Conservation (phyloP, 2,797 vertebrate species). For the Megalops cyprinoides region DNA sequence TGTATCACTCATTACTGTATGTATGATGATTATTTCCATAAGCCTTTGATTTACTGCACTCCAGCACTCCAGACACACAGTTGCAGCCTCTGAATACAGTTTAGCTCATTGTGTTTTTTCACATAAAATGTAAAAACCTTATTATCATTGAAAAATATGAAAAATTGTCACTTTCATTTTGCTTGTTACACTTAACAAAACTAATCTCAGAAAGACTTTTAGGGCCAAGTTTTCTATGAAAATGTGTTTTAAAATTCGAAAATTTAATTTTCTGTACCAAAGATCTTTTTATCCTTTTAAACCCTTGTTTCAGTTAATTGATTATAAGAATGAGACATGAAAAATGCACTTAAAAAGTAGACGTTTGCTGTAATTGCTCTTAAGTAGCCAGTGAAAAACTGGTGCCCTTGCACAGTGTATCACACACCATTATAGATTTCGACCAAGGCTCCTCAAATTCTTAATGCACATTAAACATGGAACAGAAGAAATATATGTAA, state of each 20-base stretch:
- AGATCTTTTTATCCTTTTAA: slow-evolving; percentile 17
- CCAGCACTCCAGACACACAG: no score
- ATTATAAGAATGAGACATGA: slow-evolving; percentile 24
- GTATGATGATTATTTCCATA: neutral
- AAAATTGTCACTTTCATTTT: neutral
- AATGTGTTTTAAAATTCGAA: slow-evolving; percentile 7
- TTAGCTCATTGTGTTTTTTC: neutral
- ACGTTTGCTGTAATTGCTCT: slow-evolving; percentile 37
- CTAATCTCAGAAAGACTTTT: neutral
- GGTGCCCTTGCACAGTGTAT: slow-evolving; percentile 31
- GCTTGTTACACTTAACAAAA: neutral
- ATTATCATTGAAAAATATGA: neutral
- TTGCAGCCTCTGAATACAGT: no score
- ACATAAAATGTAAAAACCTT: neutral
- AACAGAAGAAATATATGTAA: slow-evolving; percentile 35
- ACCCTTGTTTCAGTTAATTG: slow-evolving; percentile 24
- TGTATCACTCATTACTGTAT: neutral
- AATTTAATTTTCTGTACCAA: neutral
- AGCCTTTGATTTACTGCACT: neutral
- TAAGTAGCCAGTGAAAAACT: slow-evolving; percentile 31
- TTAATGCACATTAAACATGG: slow-evolving; percentile 41
- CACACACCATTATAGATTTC: slow-evolving; percentile 42
- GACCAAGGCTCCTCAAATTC: slow-evolving; percentile 23
- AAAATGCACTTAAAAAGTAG: slow-evolving; percentile 33
- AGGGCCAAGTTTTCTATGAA: neutral